Conservation (phyloP, 2,888 invertebrate genomes). For the Troides oblongomaculatus region DNA sequence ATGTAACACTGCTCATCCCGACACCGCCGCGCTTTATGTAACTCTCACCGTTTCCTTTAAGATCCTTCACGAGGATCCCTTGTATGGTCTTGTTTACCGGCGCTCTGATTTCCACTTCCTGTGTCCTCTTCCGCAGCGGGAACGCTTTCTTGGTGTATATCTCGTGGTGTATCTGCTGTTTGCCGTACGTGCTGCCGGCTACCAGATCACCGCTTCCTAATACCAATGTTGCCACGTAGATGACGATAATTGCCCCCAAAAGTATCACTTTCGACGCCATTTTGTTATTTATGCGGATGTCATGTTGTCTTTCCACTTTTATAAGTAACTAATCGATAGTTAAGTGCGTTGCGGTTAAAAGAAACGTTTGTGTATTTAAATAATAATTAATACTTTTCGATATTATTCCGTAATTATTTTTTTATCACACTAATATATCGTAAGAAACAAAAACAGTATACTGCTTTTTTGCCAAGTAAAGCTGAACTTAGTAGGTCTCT, state of each 20-base stretch:
- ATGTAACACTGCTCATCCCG: conserved; percentile 37
- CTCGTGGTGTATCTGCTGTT: conserved; percentile 31
- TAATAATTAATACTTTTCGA: neutral
- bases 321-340: conserved; percentile 10
- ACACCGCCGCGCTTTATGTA: conserved; percentile 43
- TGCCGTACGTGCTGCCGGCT: conserved; percentile 29
- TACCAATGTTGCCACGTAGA: conserved; percentile 29
- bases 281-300: conserved; percentile 3
- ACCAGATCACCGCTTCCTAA: conserved; percentile 30
- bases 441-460: neutral
- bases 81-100: conserved; percentile 34
- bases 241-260: conserved; percentile 12
- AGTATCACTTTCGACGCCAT: conserved; percentile 25
- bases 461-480: too few relatives aligned
- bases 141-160: conserved; percentile 28
- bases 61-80: conserved; percentile 38
- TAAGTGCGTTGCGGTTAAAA: conserved; percentile 4
- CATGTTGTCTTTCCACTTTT: neutral
- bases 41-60: conserved; percentile 39
- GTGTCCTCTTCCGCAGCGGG: conserved; percentile 30
- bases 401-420: neutral
- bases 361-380: conserved; percentile 1
- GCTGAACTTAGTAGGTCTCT: too few relatives aligned
- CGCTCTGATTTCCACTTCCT: conserved; percentile 33
- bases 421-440: neutral